Percentiles rank a stretch among this genome's conserved stretches.
These are phyloP conservation scores for Parazoanthus swiftii DNA, from an alignment of 92 coral and sea anemone genomes.

Conservation along the genomic window DNA sequence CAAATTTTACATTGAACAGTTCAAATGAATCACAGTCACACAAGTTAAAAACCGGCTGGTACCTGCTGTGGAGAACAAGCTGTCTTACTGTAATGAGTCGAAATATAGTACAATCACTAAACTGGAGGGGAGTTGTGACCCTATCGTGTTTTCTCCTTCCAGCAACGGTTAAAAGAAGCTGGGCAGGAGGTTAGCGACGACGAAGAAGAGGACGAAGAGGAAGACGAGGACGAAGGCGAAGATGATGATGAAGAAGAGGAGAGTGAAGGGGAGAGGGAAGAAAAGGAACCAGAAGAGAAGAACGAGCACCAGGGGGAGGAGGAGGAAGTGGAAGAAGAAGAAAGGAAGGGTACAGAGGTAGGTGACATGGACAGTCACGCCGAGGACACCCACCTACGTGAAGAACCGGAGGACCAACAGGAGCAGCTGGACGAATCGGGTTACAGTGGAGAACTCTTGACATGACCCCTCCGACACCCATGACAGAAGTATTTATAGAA, in stretches of 20 bases:
- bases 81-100: too few relatives aligned
- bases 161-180: conserved; percentile 41
- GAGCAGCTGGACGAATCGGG: neutral
- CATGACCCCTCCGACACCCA: neutral
- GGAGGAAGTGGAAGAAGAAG: neutral
- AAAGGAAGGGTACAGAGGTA: neutral
- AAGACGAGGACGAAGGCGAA: conserved; percentile 60
- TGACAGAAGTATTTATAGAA: neutral
- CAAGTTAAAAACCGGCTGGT: too few relatives aligned
- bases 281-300: neutral
- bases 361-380: neutral
- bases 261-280: conserved; percentile 9
- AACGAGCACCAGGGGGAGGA: neutral
- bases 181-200: conserved; percentile 81
- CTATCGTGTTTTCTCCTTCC: too few relatives aligned
- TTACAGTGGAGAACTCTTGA: neutral
- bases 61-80: too few relatives aligned
- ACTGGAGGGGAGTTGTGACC: too few relatives aligned
- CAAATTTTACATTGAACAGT: too few relatives aligned
- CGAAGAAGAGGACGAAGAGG: conserved; percentile 73
- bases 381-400: neutral
- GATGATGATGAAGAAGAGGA: conserved; percentile 57
- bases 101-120: too few relatives aligned
- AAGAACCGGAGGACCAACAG: neutral
- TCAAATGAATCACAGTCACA: too few relatives aligned